Evolutionary conservation across 1,140 invertebrate genomes (phyloP), one percentile per base, ranked within the genome.

Genomic region (Zaprionus tsacasi): DNA sequence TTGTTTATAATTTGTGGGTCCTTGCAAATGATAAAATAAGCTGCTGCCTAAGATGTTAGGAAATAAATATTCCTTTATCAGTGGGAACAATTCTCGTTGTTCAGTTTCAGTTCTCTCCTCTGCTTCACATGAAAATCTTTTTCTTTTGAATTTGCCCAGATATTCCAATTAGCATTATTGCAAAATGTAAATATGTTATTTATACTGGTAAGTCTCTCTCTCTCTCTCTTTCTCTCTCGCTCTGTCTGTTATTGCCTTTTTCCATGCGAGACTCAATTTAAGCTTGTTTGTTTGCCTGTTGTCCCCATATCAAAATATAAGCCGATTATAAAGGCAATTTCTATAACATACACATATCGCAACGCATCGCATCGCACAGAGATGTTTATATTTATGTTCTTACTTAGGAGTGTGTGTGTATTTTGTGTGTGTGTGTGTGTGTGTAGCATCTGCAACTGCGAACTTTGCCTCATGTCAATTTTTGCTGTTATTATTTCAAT

Each of bases 401-500:
- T 60, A 25, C 36, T 48, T 64, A 43, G 25, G 11, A 36, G 30
- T 38, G 15, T 58, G 21, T 57, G 6, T 43, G n/a, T 35, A 1
- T 36, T 36, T 25, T 63, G 58, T 64, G 33, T 59, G 17, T 55
- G 10, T 30, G 1, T 36, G 38, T 57, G n/a, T 59, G 43, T 63
- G 52, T 60, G 68, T 35, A 66, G 50, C 48, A 27, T 76, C 56
- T 79, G 27, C 65, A 64, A 60, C 52, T 76, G 59, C 45, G 76
- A 86, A 79, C 83, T 87, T 67, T 88, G 76, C 50, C 54, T 66
- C 54, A 48, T 87, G 72, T 77, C 72, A 77, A 82, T 82, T 87
- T 79, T 50, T 82, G 48, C 43, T 72, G 55, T 70, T 87, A 72
- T 88, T 88, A 75, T 88, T 82, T 69, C 50, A 67, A 70, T 65